Percentiles rank a stretch among this genome's conserved stretches.
These are phyloP conservation scores for Trachelipus rathkii DNA, from an alignment of 1,140 invertebrate genomes.

Conservation along the genomic window DNA sequence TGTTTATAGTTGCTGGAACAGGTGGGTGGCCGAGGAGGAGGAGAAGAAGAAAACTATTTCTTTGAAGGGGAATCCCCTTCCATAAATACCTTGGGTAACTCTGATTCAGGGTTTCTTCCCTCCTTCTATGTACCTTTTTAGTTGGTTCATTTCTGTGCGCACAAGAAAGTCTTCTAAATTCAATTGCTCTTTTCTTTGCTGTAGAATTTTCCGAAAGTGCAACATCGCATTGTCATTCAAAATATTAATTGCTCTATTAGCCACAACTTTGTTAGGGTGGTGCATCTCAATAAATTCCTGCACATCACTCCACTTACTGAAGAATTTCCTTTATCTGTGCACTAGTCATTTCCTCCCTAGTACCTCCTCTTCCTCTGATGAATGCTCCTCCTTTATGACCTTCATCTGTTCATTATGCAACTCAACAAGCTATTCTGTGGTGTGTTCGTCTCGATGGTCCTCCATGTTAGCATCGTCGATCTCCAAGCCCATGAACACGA, in stretches of 20 bases:
- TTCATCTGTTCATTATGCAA: constrained; percentile 13
- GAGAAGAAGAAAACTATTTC: constrained; percentile 1
- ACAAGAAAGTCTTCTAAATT: constrained; percentile 1
- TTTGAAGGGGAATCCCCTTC: constrained; percentile 23
- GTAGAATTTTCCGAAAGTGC: constrained; percentile 26
- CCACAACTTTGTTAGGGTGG: constrained; percentile 19
- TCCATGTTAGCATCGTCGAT: background rate
- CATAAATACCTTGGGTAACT: background rate
- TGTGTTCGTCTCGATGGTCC: background rate
- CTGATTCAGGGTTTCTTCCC: background rate
- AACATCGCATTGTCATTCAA: constrained; percentile 25
- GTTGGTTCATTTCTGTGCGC: background rate
- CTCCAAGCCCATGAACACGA: background rate
- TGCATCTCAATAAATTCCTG: background rate
- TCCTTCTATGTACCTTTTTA: background rate
- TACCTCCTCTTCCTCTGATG: background rate
- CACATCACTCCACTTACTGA: background rate
- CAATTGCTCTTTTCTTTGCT: constrained; percentile 16
- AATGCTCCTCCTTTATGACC: background rate
- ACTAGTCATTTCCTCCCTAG: no score
- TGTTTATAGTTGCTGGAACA: background rate
- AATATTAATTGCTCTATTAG: constrained; percentile 11
- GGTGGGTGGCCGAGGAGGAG: background rate
- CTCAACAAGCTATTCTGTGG: constrained; percentile 11
- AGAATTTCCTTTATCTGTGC: background rate